These are phyloP conservation scores for Aculops lycopersici DNA, from an alignment of 1,140 invertebrate genomes.

Conservation along the genomic window DNA sequence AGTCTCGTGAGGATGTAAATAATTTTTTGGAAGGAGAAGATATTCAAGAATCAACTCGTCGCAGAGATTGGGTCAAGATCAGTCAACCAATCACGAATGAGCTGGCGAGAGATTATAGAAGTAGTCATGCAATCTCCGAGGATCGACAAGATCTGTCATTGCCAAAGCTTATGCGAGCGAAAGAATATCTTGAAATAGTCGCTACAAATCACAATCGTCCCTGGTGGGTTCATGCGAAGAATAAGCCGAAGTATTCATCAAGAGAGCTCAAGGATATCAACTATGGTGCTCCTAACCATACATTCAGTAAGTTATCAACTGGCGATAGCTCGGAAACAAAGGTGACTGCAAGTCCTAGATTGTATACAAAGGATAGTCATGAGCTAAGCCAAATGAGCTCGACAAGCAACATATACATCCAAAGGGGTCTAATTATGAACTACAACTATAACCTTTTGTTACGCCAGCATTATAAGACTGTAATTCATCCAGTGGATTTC, in stretches of 20 bases:
- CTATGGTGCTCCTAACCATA: background rate
- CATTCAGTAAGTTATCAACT: no score
- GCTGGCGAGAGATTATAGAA: no score
- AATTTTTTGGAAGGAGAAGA: conserved; percentile 1
- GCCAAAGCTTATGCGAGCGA: background rate
- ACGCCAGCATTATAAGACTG: conserved; percentile 12
- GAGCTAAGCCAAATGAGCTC: conserved; percentile 1
- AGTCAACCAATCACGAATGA: no score
- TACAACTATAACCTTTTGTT: conserved; percentile 12
- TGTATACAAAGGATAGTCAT: no score
- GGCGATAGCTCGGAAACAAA: no score
- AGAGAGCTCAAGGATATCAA: background rate
- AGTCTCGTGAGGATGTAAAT: conserved; percentile 3
- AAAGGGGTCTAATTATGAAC: conserved; percentile 12
- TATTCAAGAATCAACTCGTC: background rate
- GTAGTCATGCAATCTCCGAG: no score
- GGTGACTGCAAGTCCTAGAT: background rate
- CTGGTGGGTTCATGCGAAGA: no score
- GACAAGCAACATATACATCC: conserved; percentile 12
- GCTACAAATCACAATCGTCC: no score
- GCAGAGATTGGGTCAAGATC: no score
- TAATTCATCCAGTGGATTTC: conserved; percentile 12
- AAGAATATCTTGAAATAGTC: background rate
- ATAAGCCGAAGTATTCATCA: no score
- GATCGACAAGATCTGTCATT: no score